Base-by-base conservation (phyloP, 2,888 invertebrate genomes). In the Anthophora plumipes region DNA sequence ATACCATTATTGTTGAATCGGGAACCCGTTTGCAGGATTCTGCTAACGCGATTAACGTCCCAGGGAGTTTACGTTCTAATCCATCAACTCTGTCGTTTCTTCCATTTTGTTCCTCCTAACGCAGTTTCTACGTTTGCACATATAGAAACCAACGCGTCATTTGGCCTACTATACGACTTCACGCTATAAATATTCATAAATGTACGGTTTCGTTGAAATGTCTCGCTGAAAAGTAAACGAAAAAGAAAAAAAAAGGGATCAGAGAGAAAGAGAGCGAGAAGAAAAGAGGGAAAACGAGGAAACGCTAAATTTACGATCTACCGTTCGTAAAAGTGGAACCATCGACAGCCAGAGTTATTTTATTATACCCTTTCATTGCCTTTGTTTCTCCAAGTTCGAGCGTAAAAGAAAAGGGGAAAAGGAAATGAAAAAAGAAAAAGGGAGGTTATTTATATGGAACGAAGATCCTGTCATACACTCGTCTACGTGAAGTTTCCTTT, bases 11-110 rank as follows among this genome's bases (percentile, higher is more conserved):
- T 77, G 68, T 68, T 57, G 48, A 46, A 60, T 61, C 20, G 31
- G 43, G 54, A 31, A 31, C 25, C 59, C 50, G 46, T 52, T 68
- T 9, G 20, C 63, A 50, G 43, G 52, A 71, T 63, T 41, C 8
- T 14, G 46, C 74, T 60, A 73, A 72, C 67, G 54, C 75, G 79
- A 83, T 86, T 82, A 85, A 83, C 70, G 83, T 78, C 83, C 17
- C 63, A n/a, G 22, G n/a, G 61, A 20, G 66, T 77, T n/a, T 73
- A 60, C 50, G 39, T 20, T 52, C 66, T 72, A 80, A 83, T 85
- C 78, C 69, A 80, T 86, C 78, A 85, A 64, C 39, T 50, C 11
- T 31, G 17, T 17, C 37, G 3, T 43, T 55, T 11, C 52, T 9
- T 25, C 55, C 20, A 25, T 71, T 31, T 55, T n/a, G 20, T 39